Percentiles rank a stretch among this genome's conserved stretches.
phyloP scores from a whole-genome alignment of 2,113 vertebrate genomes.

The Tauraco erythrolophus region DNA sequence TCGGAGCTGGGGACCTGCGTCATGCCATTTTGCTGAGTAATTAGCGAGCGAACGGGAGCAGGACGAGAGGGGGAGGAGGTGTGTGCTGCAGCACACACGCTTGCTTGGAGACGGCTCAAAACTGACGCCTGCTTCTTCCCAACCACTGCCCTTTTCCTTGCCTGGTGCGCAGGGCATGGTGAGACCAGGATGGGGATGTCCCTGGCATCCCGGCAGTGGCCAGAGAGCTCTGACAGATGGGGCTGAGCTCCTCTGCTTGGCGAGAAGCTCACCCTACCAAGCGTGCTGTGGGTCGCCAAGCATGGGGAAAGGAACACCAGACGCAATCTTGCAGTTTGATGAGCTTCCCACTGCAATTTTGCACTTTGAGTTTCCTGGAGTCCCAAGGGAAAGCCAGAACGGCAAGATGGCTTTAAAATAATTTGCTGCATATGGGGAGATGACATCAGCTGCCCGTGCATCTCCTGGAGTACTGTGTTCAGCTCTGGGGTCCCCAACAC shows the following conservation, averaged over 20 bases:
- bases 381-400: accelerated
- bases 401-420: background rate
- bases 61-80: background rate
- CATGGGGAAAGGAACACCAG: accelerated
- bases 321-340: background rate
- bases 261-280: background rate
- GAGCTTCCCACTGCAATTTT: background rate
- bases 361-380: background rate
- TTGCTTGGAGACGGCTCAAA: background rate
- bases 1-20: background rate
- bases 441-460: background rate
- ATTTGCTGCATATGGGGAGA: accelerated
- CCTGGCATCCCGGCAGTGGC: accelerated
- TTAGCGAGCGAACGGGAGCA: background rate
- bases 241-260: background rate
- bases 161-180: accelerated
- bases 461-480: background rate
- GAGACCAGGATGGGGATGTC: background rate
- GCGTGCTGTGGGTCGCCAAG: accelerated
- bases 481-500: too few relatives aligned
- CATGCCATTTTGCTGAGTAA: conserved; percentile 14
- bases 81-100: background rate
- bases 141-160: background rate
- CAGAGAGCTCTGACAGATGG: accelerated
- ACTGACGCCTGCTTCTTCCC: background rate